Conservation (phyloP, 2,797 vertebrate genomes). For the Naso thynnoides region DNA sequence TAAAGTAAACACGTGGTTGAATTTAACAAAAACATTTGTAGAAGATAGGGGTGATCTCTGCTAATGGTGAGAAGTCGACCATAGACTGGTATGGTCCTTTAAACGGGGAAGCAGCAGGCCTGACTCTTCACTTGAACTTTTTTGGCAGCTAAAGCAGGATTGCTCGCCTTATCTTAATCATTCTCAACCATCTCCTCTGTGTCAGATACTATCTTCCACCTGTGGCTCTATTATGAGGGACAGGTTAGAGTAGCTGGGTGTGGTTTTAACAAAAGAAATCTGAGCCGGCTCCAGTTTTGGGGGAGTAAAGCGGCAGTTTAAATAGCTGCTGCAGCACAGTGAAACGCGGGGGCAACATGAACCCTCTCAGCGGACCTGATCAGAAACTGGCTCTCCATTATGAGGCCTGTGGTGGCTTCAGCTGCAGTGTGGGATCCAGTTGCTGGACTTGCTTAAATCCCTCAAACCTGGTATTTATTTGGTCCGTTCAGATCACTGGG, state of each 20-base stretch:
- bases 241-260: constrained; percentile 59
- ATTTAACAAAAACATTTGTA: no score
- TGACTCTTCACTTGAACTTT: no score
- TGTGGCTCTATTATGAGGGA: constrained; percentile 46
- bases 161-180: constrained; percentile 35
- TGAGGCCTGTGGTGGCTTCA: constrained; percentile 35
- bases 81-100: no score
- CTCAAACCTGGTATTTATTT: constrained; percentile 47
- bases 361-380: constrained; percentile 73
- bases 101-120: no score
- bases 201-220: constrained; percentile 55
- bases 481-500: constrained; percentile 45
- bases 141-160: constrained; percentile 30
- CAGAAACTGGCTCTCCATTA: constrained; percentile 66
- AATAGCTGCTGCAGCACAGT: constrained; percentile 50
- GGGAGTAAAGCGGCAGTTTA: constrained; percentile 41
- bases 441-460: constrained; percentile 33
- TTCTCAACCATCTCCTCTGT: constrained; percentile 35
- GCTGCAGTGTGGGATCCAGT: constrained; percentile 31
- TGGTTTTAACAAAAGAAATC: constrained; percentile 69
- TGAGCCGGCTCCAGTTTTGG: constrained; percentile 58
- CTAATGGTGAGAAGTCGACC: no score
- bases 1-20: no score
- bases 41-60: no score
- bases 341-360: constrained; percentile 74